Evolutionary conservation across 2,888 invertebrate species (phyloP), one percentile per base, ranked within the genome.

Genomic region (Caenorhabditis sulstoni): DNA sequence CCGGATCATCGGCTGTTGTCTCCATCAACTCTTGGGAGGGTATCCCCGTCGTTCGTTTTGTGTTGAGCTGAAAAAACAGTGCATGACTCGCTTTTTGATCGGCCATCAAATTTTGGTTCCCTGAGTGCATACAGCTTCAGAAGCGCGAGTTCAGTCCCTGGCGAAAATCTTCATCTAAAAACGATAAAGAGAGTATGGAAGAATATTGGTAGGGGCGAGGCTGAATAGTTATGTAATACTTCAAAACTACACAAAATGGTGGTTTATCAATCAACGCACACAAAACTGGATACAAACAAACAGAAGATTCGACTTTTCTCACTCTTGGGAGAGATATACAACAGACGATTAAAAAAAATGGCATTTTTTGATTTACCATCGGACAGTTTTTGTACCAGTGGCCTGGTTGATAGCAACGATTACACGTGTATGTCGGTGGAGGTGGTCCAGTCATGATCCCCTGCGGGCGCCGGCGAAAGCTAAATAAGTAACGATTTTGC

Each of bases 331-430:
- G 7, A 7, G 3, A 29, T 29, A 29, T 29, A 29, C 29, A 29
- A 29, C 29, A 29, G 7, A 29, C 4, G 7, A 29, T 5, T 29
- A 7, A 29, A 29, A 7, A 7, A 29, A 29, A 29, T 29, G 29
- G 29, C 7, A 29, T 29, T 29, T 29, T 49, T 22, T 49, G 62
- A 29, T 50, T 81, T 82, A 90, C 89, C 89, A 87, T 77, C 66
- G 96, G 96, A 91, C 99, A 99, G 91, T 96, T 95, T 91, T 95
- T 95, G 85, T 97, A 97, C 96, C 96, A 98, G 92, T 99, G 99
- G 1, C 99, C 99, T 76, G 94, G 93, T 91, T 96, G 94, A 88
- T 95, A 94, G 92, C 99, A 99, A 91, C 95, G 95, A 90, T 94
- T 95, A 91, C 99, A 99, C 58, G 94, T 93, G 91, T 99, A 99